phyloP scores from a whole-genome alignment of 2,888 invertebrate genomes.

The Zygogramma bicolorata region DNA sequence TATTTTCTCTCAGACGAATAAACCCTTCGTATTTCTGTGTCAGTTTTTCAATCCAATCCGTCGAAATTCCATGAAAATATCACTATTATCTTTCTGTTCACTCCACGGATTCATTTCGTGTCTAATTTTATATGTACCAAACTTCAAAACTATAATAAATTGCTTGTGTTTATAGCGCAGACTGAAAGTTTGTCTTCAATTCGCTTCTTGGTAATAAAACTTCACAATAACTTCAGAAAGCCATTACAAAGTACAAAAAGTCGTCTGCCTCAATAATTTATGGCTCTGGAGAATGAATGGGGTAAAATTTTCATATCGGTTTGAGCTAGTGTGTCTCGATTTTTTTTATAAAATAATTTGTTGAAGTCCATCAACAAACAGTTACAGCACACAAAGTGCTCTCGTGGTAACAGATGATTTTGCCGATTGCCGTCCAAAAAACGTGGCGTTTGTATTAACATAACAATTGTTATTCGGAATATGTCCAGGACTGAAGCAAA shows the following conservation, averaged over 20 bases:
- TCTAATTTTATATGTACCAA: conserved; percentile 16
- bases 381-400: no score
- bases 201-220: conserved; percentile 23
- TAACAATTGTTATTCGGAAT: no score
- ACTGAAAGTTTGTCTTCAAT: conserved; percentile 19
- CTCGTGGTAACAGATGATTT: no score
- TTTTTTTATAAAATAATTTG: neutral
- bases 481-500: no score
- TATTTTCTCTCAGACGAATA: no score
- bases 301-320: neutral
- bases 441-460: no score
- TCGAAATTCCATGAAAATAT: neutral
- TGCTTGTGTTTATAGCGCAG: conserved; percentile 33
- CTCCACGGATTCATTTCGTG: neutral
- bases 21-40: no score
- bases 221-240: conserved; percentile 18
- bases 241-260: conserved; percentile 17
- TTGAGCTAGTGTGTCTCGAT: neutral
- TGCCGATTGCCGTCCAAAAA: no score
- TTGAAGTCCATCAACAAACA: no score
- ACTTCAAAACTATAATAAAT: conserved; percentile 35
- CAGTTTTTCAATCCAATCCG: neutral
- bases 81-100: neutral
- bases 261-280: conserved; percentile 19
- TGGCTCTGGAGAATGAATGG: neutral